Percentiles rank a stretch among this genome's conserved stretches.
Conservation (phyloP, 2,113 vertebrate species). For the Lepisosteus osseus region DNA sequence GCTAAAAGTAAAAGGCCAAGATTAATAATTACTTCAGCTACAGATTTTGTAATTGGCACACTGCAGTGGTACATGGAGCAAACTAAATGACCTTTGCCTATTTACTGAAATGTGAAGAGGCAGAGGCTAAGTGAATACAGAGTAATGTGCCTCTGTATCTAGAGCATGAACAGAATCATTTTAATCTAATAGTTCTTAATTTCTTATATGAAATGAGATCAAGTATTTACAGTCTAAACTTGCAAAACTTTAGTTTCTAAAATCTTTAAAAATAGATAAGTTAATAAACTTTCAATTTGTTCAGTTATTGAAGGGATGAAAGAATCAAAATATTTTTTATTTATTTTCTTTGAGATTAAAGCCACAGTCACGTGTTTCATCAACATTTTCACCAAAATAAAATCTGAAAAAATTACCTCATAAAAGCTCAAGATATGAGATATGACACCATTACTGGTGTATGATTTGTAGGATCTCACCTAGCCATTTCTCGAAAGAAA, state of each 20-base stretch:
- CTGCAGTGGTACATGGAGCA: slow-evolving; percentile 18
- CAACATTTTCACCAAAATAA: too few relatives aligned
- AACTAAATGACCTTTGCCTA: slow-evolving; percentile 36
- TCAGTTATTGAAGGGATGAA: background rate
- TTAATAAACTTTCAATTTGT: background rate
- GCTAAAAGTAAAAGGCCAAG: slow-evolving; percentile 30
- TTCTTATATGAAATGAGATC: background rate
- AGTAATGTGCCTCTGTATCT: slow-evolving; percentile 7
- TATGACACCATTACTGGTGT: too few relatives aligned
- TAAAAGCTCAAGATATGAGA: too few relatives aligned
- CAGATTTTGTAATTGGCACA: slow-evolving; percentile 25
- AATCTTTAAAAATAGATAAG: background rate
- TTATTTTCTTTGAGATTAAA: too few relatives aligned
- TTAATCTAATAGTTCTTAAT: slow-evolving; percentile 6
- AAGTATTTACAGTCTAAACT: background rate
- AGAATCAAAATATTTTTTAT: too few relatives aligned
- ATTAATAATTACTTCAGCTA: slow-evolving; percentile 24
- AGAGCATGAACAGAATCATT: slow-evolving; percentile 1
- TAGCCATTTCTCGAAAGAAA: too few relatives aligned
- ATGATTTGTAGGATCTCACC: too few relatives aligned
- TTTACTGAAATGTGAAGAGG: slow-evolving; percentile 23
- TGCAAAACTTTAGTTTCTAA: background rate
- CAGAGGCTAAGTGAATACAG: slow-evolving; percentile 1
- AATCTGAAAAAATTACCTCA: too few relatives aligned
- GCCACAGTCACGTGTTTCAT: too few relatives aligned